Percentiles rank a stretch among this genome's conserved stretches.
phyloP scores from a whole-genome alignment of 2,888 invertebrate genomes.

The Odiellus spinosus region DNA sequence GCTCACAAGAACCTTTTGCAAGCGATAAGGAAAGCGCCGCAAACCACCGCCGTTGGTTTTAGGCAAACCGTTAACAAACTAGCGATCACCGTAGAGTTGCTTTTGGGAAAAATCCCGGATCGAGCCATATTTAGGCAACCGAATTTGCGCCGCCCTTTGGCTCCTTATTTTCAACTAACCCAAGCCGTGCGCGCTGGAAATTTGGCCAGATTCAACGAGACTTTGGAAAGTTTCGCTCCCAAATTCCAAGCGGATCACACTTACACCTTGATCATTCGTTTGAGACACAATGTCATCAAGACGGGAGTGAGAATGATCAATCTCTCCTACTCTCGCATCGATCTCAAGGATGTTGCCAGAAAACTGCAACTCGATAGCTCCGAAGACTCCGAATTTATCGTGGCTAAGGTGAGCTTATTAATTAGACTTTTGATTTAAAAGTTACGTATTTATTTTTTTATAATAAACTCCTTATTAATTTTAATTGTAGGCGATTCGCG shows the following conservation, averaged over 20 bases:
- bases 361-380: conserved; percentile 78
- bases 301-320: conserved; percentile 94
- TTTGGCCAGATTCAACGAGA: conserved; percentile 81
- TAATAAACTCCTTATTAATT: too few relatives aligned
- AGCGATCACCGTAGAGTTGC: conserved; percentile 80
- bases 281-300: conserved; percentile 97
- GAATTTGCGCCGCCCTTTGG: conserved; percentile 67
- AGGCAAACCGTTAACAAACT: conserved; percentile 93
- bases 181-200: conserved; percentile 88
- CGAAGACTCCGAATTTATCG: conserved; percentile 97
- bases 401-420: conserved; percentile 51
- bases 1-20: conserved; percentile 94
- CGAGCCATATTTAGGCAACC: conserved; percentile 85
- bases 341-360: conserved; percentile 81
- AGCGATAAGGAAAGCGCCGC: conserved; percentile 84
- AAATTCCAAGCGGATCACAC: conserved; percentile 90
- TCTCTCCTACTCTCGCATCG: conserved; percentile 87
- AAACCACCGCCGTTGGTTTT: conserved; percentile 95
- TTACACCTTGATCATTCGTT: conserved; percentile 80
- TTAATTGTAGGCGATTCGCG: conserved; percentile 55
- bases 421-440: too few relatives aligned
- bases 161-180: conserved; percentile 91
- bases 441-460: too few relatives aligned
- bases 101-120: conserved; percentile 95
- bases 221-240: conserved; percentile 72